Evolutionary conservation across 2,888 invertebrate species (phyloP), one percentile per base, ranked within the genome.

Genomic region (Eueremaeus valkanovi): DNA sequence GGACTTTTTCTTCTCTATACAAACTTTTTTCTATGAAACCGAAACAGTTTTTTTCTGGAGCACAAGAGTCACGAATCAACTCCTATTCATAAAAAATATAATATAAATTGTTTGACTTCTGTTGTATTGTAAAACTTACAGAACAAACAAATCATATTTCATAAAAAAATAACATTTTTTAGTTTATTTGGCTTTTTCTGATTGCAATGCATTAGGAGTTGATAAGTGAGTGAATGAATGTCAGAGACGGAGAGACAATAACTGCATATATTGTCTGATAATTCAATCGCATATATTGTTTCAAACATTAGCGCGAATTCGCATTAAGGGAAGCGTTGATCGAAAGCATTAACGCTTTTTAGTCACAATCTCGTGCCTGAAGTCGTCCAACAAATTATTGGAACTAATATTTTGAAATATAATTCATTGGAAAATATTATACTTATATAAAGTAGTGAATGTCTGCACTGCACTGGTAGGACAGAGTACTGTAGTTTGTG

Each of bases 361-460:
- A 68, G 68, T 40, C 31, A 16, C 40, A 36, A 40, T 40, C 36
- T 40, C 40, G 68, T 68, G 68, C 68, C 68, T 40, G 24, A 68
- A 68, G 68, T n/a, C n/a, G n/a, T 68, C 68, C 40, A 68, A 36
- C 36, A 40, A 68, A 68, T 18, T 31, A 33, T 33, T 61, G 27
- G 24, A 29, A n/a, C 33, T 61, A 61, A 33, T 68, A 40, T 68
- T 68, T 40, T 68, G 40, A 68, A 68, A 68, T 58, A 58, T 58
- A 58, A 58, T 63, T 63, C 33, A 63, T 31, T 33, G 63, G 33
- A 31, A 63, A 63, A 63, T 63, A 63, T 31, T 63, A 63, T 63
- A 63, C 63, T 63, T 63, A 68, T 40, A 68, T 68, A 61, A 58
- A 61, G 61, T 61, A 68, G 68, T 68, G 40, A n/a, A 68, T 68